Conservation (phyloP, 2,797 vertebrate genomes). For the Pipistrellus pipistrellus region DNA sequence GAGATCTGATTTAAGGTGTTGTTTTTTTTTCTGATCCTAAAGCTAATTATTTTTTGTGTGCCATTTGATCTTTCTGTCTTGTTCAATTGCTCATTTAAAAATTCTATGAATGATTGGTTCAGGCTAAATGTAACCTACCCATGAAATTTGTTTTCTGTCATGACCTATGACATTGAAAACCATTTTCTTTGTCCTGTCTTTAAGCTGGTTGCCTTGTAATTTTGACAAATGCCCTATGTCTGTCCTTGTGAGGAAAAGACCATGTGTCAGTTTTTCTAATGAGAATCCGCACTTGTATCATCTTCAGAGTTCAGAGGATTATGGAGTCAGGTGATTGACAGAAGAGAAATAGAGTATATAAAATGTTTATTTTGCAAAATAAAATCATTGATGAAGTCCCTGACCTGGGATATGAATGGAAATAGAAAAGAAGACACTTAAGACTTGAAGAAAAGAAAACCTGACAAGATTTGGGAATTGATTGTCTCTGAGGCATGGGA, state of each 20-base stretch:
- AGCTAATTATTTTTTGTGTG: slow-evolving; percentile 18
- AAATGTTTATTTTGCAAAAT: slow-evolving; percentile 73
- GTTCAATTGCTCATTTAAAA: slow-evolving; percentile 57
- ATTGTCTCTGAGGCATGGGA: neutral
- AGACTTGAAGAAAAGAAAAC: slow-evolving; percentile 52
- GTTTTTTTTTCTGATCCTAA: neutral
- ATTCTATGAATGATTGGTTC: slow-evolving; percentile 49
- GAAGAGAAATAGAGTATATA: slow-evolving; percentile 71
- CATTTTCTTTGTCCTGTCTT: slow-evolving; percentile 75
- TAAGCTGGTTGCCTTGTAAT: slow-evolving; percentile 70
- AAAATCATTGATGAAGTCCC: slow-evolving; percentile 26
- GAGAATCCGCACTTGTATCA: slow-evolving; percentile 51
- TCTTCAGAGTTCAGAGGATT: slow-evolving; percentile 73
- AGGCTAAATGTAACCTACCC: slow-evolving; percentile 61
- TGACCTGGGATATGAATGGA: slow-evolving; percentile 9
- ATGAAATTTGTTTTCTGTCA: slow-evolving; percentile 74
- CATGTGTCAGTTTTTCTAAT: slow-evolving; percentile 64
- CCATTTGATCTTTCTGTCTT: neutral
- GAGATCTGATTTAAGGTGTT: neutral
- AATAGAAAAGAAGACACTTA: slow-evolving; percentile 13
- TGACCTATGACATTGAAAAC: slow-evolving; percentile 60
- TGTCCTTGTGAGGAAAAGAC: slow-evolving; percentile 68
- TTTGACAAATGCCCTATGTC: slow-evolving; percentile 72
- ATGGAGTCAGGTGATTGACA: slow-evolving; percentile 74
- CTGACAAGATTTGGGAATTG: slow-evolving; percentile 45